Evolutionary conservation across 2,113 vertebrate genomes (phyloP).

Genomic region (Mesitornis unicolor): DNA sequence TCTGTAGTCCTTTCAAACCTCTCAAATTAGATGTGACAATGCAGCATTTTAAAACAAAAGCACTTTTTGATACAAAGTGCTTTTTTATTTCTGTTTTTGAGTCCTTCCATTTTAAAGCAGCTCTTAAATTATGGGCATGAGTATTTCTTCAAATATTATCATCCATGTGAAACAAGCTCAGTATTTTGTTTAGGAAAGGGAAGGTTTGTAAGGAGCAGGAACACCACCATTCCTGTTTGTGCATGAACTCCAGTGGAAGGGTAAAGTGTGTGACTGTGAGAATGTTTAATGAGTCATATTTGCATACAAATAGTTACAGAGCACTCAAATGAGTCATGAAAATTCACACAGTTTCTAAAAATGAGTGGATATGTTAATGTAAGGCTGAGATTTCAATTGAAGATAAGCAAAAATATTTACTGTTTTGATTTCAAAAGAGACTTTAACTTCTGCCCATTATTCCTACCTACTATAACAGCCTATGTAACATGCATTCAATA

Average conservation of each 20-base stretch:
- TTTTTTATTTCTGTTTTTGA: not conserved
- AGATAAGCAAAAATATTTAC: slow-evolving; percentile 49
- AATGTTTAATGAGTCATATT: slow-evolving; percentile 21
- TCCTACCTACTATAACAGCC: not conserved
- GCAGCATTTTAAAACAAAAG: not conserved
- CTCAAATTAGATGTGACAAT: not conserved
- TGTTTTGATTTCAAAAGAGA: slow-evolving; percentile 17
- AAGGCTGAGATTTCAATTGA: slow-evolving; percentile 22
- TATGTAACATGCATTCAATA: not conserved
- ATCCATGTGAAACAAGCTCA: not conserved
- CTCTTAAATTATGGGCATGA: not conserved
- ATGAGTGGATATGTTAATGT: slow-evolving; percentile 28
- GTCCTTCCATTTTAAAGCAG: not conserved
- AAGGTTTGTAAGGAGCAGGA: not conserved
- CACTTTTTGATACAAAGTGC: not conserved
- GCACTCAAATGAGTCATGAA: slow-evolving; percentile 49
- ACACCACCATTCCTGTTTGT: not conserved
- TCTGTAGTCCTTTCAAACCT: not conserved
- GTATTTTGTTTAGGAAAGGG: not conserved
- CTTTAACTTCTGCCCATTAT: not conserved
- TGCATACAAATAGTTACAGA: slow-evolving; percentile 56
- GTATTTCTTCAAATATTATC: not conserved
- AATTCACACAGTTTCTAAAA: slow-evolving; percentile 51
- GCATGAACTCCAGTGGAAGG: not conserved
- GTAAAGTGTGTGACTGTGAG: not conserved